These are phyloP conservation scores for Exephanes ischioxanthus DNA, from an alignment of 2,888 invertebrate species.

Conservation along the genomic window DNA sequence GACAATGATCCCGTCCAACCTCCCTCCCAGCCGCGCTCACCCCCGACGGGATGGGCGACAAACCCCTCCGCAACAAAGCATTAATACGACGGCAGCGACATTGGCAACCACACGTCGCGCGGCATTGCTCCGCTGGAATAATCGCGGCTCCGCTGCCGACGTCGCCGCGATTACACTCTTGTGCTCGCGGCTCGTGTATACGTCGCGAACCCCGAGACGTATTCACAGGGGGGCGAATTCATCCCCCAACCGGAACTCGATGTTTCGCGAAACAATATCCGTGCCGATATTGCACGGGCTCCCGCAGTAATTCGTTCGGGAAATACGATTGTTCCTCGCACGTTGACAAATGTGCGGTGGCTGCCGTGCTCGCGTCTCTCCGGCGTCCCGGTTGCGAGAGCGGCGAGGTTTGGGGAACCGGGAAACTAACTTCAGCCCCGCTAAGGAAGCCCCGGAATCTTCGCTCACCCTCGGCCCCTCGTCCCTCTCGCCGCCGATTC, in stretches of 20 bases:
- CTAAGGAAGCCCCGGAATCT: constrained; percentile 61
- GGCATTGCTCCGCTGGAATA: constrained; percentile 22
- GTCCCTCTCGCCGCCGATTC: neutral
- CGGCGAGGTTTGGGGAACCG: constrained; percentile 35
- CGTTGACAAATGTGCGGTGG: constrained; percentile 66
- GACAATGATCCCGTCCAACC: constrained; percentile 50
- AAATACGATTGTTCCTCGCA: constrained; percentile 82
- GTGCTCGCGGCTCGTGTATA: neutral
- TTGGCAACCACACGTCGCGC: constrained; percentile 34
- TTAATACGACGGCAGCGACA: constrained; percentile 1
- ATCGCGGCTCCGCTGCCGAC: neutral
- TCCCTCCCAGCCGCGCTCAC: neutral
- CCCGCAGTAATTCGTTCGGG: constrained; percentile 81
- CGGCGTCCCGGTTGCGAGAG: constrained; percentile 24
- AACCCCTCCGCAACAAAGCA: constrained; percentile 15
- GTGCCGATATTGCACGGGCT: constrained; percentile 83
- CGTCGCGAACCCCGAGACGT: constrained; percentile 12
- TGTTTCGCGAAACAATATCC: constrained; percentile 83
- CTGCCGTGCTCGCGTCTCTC: constrained; percentile 30
- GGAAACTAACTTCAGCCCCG: constrained; percentile 62
- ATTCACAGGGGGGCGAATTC: constrained; percentile 38
- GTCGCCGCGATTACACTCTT: constrained; percentile 20
- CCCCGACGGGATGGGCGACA: constrained; percentile 15
- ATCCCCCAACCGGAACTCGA: constrained; percentile 74
- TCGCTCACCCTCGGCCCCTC: constrained; percentile 11